These are phyloP conservation scores for Gryllus bimaculatus DNA, from an alignment of 1,140 invertebrate species.

Conservation along the genomic window DNA sequence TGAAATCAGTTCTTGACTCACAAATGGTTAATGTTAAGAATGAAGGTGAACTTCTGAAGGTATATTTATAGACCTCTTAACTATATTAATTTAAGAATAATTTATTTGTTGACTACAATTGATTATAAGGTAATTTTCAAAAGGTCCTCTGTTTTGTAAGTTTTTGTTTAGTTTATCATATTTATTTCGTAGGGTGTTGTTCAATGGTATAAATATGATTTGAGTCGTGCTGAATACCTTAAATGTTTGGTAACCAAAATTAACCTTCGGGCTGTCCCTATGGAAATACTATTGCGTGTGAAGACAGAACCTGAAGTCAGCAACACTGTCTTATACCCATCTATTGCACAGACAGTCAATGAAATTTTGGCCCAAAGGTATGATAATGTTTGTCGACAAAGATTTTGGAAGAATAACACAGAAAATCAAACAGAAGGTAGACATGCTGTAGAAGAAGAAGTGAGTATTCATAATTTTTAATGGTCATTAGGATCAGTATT, in stretches of 20 bases:
- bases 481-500: background rate
- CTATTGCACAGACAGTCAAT: slow-evolving; percentile 14
- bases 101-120: background rate
- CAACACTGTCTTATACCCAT: background rate
- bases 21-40: slow-evolving; percentile 27
- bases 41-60: slow-evolving; percentile 29
- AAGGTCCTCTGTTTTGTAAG: background rate
- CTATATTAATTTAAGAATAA: background rate
- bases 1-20: slow-evolving; percentile 29
- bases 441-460: slow-evolving; percentile 20
- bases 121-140: background rate
- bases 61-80: slow-evolving; percentile 14
- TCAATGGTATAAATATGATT: slow-evolving; percentile 21
- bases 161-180: background rate
- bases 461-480: background rate
- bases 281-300: slow-evolving; percentile 20
- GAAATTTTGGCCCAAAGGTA: slow-evolving; percentile 7
- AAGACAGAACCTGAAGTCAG: slow-evolving; percentile 7
- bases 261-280: slow-evolving; percentile 20
- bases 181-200: slow-evolving; percentile 17
- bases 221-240: slow-evolving; percentile 17
- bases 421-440: background rate
- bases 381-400: background rate
- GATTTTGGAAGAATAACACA: background rate
- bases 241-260: slow-evolving; percentile 18